Evolutionary conservation across 2,888 invertebrate genomes (phyloP), one percentile per base, ranked within the genome.

Genomic region (Fragum whitleyi): DNA sequence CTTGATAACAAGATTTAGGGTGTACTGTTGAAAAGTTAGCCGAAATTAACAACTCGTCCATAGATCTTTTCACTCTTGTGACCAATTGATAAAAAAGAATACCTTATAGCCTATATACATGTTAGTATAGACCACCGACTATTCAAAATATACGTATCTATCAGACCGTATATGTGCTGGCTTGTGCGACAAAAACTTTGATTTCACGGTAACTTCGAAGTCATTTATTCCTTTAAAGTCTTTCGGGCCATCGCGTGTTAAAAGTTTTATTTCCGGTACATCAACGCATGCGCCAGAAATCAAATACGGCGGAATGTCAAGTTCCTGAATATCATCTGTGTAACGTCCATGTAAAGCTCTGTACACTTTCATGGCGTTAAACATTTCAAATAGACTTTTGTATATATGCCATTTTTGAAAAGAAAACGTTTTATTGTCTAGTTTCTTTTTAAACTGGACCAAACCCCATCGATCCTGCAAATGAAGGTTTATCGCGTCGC

Each of bases 391-490:
- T 14, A 90, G 74, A 21, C 88, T 83, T 51, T 85, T 79, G 62
- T 88, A 88, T 19, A 87, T 83, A 21, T 83, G 79, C 87, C 89
- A 88, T 61, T 81, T 78, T 11, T 77, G 72, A 59, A 78, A 86
- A 11, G 42, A 61, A 42, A 88, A 81, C 11, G 39, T 73, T 47
- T 79, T 81, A 47, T 84, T 76, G n/a, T 32, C 23, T 14, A 76
- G 55, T n/a, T 65, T 68, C 32, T 67, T 59, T 51, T 80, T 83
- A 36, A 91, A 91, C 77, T 90, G 90, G 5, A 91, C 79, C 57
- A 91, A 74, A 6, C 91, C 91, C 91, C 91, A 81, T n/a, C 84
- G 29, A 51, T 84, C 84, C 59, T 84, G 84, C n/a, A 84, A 61
- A 62, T 81, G 84, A 2, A 81, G 55, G 70, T 84, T 84, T 6